Base-by-base conservation (phyloP, 2,113 vertebrate species). In the Corydoras sp. region DNA sequence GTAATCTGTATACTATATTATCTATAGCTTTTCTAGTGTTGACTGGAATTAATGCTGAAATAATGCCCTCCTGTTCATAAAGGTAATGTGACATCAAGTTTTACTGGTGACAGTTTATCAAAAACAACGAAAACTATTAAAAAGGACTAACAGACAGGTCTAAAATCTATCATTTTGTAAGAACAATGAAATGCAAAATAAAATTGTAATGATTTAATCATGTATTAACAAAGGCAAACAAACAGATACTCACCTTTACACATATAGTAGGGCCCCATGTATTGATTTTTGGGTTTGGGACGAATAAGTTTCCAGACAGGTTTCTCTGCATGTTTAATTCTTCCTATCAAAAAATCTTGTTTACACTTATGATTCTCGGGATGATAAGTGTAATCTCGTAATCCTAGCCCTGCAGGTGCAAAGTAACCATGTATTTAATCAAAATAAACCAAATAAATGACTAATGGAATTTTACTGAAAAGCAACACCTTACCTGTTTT, bases 181-280 rank as follows among this genome's bases (percentile, higher is more conserved):
- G 18, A 24, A 24, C 18, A 24, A 24, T 24, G 18, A 24, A 24
- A 24, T 24, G 18, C 18, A 24, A 24, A 24, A 24, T 24, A 24
- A 24, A 24, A 24, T 24, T 24, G 1, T 24, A 24, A 24, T 24
- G 18, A 24, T 24, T 24, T 24, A 24, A 24, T 24, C 18, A 24
- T 24, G 18, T 24, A 24, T 24, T 24, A 24, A 24, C 18, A 24
- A 24, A 24, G 18, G 18, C 18, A 24, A 24, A 24, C 18, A 7
- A 56, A 56, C 12, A 56, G n/a, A 24, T n/a, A 12, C 79, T 0
- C 85, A 98, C 97, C 97, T 97, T 98, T 98, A 85, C 97, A 99
- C 86, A 99, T 94, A 88, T 97, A 97, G 90, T 98, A 98, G 0
- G 96, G 95, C 62, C 97, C 97, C 72, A 95, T 92, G 80, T 99